A percentile compares a stretch with the other conserved stretches of the same genome.
phyloP scores from a whole-genome alignment of 2,888 invertebrate species.

The Lingula anatina region DNA sequence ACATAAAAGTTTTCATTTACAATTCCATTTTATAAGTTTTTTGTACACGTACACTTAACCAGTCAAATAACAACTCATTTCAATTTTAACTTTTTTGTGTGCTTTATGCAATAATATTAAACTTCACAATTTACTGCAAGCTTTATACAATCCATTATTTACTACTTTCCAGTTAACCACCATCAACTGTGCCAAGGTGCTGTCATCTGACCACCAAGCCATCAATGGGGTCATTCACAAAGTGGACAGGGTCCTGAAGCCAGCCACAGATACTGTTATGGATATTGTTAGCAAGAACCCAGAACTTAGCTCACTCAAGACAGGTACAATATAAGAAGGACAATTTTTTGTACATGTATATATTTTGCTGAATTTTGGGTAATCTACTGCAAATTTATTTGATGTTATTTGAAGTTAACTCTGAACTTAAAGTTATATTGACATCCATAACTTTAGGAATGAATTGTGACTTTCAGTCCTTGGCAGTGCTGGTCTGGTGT shows the following conservation, averaged over 20 bases:
- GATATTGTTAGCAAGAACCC: constrained; percentile 60
- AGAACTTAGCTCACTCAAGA: constrained; percentile 60
- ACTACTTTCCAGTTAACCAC: constrained; percentile 54
- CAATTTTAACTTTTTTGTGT: too few relatives aligned
- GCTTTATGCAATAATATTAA: too few relatives aligned
- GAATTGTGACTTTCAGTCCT: constrained; percentile 55
- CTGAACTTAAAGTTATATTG: too few relatives aligned
- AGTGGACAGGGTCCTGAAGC: constrained; percentile 60
- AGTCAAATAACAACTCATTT: too few relatives aligned
- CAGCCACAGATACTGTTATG: constrained; percentile 56
- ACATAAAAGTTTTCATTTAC: too few relatives aligned
- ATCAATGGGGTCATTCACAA: constrained; percentile 66
- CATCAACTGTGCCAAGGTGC: constrained; percentile 66
- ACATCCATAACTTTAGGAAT: too few relatives aligned
- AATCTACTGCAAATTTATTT: neutral
- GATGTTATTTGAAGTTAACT: too few relatives aligned
- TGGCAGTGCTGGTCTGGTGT: constrained; percentile 59
- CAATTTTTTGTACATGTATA: too few relatives aligned
- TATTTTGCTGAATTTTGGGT: too few relatives aligned
- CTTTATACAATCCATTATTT: neutral
- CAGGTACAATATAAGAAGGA: too few relatives aligned
- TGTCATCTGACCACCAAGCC: constrained; percentile 61
- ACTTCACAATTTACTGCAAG: neutral
- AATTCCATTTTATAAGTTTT: too few relatives aligned
- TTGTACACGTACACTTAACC: too few relatives aligned